Evolutionary conservation across 2,797 vertebrate species (phyloP), one percentile per base, ranked within the genome.

Genomic region (Spizella passerina): DNA sequence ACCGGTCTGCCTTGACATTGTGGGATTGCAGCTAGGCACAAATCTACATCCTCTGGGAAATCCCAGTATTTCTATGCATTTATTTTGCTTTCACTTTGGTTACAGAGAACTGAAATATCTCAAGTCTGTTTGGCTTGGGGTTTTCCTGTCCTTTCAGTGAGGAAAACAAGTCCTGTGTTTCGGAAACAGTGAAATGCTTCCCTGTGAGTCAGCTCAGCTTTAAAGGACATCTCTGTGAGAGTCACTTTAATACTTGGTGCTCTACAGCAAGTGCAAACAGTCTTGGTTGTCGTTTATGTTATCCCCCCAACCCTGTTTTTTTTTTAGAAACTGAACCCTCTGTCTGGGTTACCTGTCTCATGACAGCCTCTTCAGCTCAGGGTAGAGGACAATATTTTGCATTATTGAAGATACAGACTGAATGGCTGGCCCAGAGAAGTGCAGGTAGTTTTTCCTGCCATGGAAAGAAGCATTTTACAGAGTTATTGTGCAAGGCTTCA

Each of bases 71-170:
- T 76, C 83, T 71, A 10, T 0, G 7, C 52, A 65, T 93, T 65
- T 79, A 22, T 47, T 88, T 84, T 88, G 56, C 43, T 92, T 91
- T 93, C 8, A n/a, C 36, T 70, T 76, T 38, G 29, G 38, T 76
- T 60, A 60, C 52, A 55, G 71, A 94, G 97, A 94, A 97, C 85
- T 98, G 97, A 98, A 93, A 57, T 61, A 65, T 71, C 76, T 81
- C 52, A 61, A 75, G 21, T 36, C 65, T 94, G 36, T 91, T 89
- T 83, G 69, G 57, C 75, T 95, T 96, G 88, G 86, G 90, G 88
- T 76, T 96, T 96, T 94, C 72, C 79, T 89, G 84, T 92, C 47
- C 24, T 60, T 86, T 94, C 64, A 60, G 41, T 43, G 68, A 32
- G 68, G 68, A 92, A 96, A 86, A 88, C 53, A 91, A 79, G 56